Conservation (phyloP, 23 tunicate species). For the Phallusia fumigata region DNA sequence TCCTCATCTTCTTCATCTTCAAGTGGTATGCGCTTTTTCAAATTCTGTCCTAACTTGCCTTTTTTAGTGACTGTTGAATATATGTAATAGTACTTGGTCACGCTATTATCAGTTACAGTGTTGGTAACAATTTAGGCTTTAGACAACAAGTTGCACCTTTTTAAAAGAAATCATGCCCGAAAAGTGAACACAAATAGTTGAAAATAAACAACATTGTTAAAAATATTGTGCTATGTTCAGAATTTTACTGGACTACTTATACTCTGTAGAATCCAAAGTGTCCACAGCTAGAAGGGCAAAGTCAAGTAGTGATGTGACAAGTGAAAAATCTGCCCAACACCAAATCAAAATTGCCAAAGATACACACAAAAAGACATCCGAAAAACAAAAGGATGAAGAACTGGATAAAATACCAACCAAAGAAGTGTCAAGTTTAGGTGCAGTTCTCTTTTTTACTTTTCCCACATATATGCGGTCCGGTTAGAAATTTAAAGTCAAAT, state of each 20-base stretch:
- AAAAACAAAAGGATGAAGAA: slow-evolving; percentile 9
- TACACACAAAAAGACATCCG: background rate
- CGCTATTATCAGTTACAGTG: too few species aligned
- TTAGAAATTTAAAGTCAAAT: too few species aligned
- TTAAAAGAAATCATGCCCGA: too few species aligned
- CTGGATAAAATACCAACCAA: slow-evolving; percentile 33
- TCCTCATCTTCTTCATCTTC: slow-evolving; percentile 47
- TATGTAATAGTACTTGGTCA: too few species aligned
- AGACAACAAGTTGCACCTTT: too few species aligned
- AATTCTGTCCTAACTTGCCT: too few species aligned
- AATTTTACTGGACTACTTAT: background rate
- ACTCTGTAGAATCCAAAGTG: background rate
- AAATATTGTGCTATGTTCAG: too few species aligned
- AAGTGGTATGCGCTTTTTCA: background rate
- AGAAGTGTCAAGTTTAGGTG: background rate
- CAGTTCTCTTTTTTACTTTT: background rate
- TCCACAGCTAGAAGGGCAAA: background rate
- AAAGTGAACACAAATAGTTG: too few species aligned
- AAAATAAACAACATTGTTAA: too few species aligned
- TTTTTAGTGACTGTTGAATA: too few species aligned
- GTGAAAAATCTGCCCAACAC: background rate
- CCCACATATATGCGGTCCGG: too few species aligned
- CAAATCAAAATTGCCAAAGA: background rate
- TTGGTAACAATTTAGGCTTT: too few species aligned
- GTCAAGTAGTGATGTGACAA: background rate